Evolutionary conservation across 2,888 invertebrate genomes (phyloP).

Genomic region (Abrostola triplasia): DNA sequence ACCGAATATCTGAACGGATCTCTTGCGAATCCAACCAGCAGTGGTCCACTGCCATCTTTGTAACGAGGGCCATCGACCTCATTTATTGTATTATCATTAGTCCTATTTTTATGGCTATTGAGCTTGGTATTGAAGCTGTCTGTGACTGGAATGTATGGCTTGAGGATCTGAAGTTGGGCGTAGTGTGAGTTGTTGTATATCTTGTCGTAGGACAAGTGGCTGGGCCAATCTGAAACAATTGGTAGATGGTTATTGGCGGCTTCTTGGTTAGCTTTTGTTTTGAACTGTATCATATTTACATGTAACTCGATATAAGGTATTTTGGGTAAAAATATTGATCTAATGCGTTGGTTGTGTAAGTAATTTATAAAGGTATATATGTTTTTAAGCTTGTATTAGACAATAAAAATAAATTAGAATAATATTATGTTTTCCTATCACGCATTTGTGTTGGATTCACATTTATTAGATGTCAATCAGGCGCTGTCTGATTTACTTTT

Average conservation of each 20-base stretch:
- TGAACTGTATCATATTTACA: background rate
- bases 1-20: conserved; percentile 81
- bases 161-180: conserved; percentile 68
- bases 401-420: too few relatives aligned
- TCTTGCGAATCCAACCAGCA: conserved; percentile 78
- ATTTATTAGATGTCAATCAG: too few relatives aligned
- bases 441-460: too few relatives aligned
- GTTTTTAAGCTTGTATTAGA: too few relatives aligned
- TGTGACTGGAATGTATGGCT: conserved; percentile 65
- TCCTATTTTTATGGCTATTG: conserved; percentile 51
- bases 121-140: conserved; percentile 49
- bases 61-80: conserved; percentile 63
- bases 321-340: too few relatives aligned
- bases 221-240: conserved; percentile 74
- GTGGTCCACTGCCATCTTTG: conserved; percentile 56
- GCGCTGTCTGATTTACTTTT: too few relatives aligned
- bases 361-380: too few relatives aligned
- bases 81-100: conserved; percentile 64
- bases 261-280: conserved; percentile 5
- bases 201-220: conserved; percentile 71
- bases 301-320: background rate
- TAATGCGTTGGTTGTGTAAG: too few relatives aligned
- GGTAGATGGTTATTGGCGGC: background rate
- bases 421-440: too few relatives aligned
- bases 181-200: conserved; percentile 80